Conservation (phyloP, 2,888 invertebrate species). For the Ornithoptera alexandrae region DNA sequence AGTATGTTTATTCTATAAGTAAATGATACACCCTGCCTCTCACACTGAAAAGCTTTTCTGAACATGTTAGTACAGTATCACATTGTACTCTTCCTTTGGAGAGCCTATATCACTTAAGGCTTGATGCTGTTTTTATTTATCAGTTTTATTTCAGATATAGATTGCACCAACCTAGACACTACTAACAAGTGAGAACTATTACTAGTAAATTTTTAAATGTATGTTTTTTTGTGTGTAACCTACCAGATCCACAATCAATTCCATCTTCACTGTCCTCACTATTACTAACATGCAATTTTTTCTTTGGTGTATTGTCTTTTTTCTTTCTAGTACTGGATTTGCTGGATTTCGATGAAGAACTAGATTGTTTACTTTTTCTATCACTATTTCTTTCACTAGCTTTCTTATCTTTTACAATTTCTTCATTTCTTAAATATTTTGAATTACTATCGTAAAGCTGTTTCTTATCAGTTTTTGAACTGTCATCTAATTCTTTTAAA, state of each 20-base stretch:
- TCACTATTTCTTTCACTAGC: slow-evolving; percentile 48
- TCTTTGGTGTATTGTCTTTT: slow-evolving; percentile 71
- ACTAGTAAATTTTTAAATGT: not conserved
- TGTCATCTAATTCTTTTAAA: slow-evolving; percentile 38
- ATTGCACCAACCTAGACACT: not conserved
- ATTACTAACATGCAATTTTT: slow-evolving; percentile 51
- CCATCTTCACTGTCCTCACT: slow-evolving; percentile 78
- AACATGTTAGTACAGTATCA: too few species aligned
- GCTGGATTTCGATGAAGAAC: slow-evolving; percentile 57
- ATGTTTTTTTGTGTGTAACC: slow-evolving; percentile 16
- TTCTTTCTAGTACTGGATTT: slow-evolving; percentile 59
- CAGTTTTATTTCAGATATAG: not conserved
- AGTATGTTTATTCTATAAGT: too few species aligned
- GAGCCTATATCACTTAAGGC: too few species aligned
- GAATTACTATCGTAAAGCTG: slow-evolving; percentile 47
- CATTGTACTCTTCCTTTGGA: too few species aligned
- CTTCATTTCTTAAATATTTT: slow-evolving; percentile 44
- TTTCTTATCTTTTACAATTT: slow-evolving; percentile 50
- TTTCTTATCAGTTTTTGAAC: slow-evolving; percentile 23
- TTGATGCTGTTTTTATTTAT: not conserved
- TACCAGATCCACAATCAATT: slow-evolving; percentile 85
- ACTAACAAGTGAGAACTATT: not conserved
- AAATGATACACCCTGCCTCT: too few species aligned
- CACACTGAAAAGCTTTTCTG: too few species aligned
- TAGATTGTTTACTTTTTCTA: slow-evolving; percentile 60